phyloP scores from a whole-genome alignment of 2,797 vertebrate species.

The Sebastes reedi region DNA sequence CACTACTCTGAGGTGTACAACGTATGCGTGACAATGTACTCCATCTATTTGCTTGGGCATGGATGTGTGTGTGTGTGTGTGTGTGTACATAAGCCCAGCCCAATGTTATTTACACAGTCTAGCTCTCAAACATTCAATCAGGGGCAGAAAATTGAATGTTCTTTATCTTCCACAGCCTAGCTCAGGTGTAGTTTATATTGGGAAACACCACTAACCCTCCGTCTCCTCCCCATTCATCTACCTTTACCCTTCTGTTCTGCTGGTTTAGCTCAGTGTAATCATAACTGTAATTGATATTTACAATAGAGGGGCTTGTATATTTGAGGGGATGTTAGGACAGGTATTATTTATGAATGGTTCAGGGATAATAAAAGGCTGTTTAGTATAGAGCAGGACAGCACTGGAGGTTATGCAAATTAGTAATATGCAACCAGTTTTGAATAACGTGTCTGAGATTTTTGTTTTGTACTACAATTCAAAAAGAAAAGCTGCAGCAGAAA shows the following conservation, averaged over 20 bases:
- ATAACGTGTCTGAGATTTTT: neutral
- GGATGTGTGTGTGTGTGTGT: neutral
- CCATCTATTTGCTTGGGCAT: neutral
- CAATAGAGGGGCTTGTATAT: constrained; percentile 9
- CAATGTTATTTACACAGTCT: constrained; percentile 63
- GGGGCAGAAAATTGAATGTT: constrained; percentile 67
- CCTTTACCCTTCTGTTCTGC: constrained; percentile 49
- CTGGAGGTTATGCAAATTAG: neutral
- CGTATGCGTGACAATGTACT: neutral
- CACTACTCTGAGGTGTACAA: neutral
- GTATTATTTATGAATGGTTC: neutral
- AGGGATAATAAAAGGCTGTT: neutral
- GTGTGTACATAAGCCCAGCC: constrained; percentile 10
- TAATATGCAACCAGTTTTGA: neutral
- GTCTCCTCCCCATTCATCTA: constrained; percentile 46
- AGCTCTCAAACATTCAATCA: constrained; percentile 75
- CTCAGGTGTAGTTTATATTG: constrained; percentile 56
- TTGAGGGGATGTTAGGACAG: constrained; percentile 11
- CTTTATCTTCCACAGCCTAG: constrained; percentile 54
- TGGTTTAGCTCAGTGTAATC: constrained; percentile 60
- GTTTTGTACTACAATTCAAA: neutral
- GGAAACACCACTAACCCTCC: constrained; percentile 19
- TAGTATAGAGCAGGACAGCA: neutral
- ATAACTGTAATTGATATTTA: constrained; percentile 65
- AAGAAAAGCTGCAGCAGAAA: neutral